Evolutionary conservation across 2,797 vertebrate genomes (phyloP).

Genomic region (Pampus argenteus): DNA sequence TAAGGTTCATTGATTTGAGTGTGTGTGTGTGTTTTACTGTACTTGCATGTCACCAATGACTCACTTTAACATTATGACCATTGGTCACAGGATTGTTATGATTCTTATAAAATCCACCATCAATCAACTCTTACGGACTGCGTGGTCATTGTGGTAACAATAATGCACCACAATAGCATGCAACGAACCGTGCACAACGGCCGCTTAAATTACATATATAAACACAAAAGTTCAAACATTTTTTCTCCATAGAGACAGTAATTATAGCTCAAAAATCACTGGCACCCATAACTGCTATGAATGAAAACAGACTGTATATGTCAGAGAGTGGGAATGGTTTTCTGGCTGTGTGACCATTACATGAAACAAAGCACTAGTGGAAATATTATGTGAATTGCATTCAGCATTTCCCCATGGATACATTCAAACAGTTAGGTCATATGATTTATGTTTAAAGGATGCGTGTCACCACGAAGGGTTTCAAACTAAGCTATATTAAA

Average conservation of each 20-base stretch:
- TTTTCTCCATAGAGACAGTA: constrained; percentile 61
- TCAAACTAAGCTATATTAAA: constrained; percentile 3
- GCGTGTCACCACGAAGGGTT: constrained; percentile 1
- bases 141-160: constrained; percentile 41
- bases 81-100: constrained; percentile 41
- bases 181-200: constrained; percentile 35
- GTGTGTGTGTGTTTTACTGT: constrained; percentile 11
- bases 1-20: constrained; percentile 4
- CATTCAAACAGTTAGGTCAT: constrained; percentile 5
- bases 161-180: constrained; percentile 53
- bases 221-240: constrained; percentile 52
- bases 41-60: constrained; percentile 30
- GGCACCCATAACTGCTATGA: constrained; percentile 40
- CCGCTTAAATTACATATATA: constrained; percentile 43
- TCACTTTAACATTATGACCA: constrained; percentile 35
- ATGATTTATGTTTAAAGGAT: constrained; percentile 7
- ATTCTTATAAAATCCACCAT: constrained; percentile 41
- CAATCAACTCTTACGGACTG: constrained; percentile 46
- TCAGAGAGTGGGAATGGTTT: constrained; percentile 30
- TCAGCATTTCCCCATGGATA: not conserved
- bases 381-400: constrained; percentile 19
- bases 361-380: constrained; percentile 11
- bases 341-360: constrained; percentile 20
- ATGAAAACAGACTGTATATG: constrained; percentile 37
- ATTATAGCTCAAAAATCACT: constrained; percentile 55